Evolutionary conservation across 2,888 invertebrate species (phyloP), one percentile per base, ranked within the genome.

Genomic region (Drosophila anomelani): DNA sequence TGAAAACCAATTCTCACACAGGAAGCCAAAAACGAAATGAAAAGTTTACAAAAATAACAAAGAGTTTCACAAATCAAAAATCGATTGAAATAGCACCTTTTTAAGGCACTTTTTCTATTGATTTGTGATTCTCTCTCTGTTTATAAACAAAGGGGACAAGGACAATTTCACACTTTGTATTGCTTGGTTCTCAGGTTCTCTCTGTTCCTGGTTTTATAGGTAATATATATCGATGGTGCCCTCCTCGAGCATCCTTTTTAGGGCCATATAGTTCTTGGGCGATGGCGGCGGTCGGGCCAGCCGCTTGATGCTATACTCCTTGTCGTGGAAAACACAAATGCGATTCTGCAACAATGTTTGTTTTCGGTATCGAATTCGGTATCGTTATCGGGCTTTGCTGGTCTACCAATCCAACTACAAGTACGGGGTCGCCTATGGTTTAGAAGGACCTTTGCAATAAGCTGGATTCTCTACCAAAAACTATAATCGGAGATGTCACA

Each of bases 161-260:
- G 64, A 64, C 64, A 26, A 47, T 23, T 41, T 69, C 54, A 60
- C 67, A 63, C 62, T 55, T 36, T 49, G 34, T 29, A 17, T 23
- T 55, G 70, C 67, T 63, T 53, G 51, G 23, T 54, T 47, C 23
- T 53, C 51, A 10, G 51, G 36, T 53, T 51, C 34, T 53, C 51
- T 23, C 46, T n/a, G 26, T n/a, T 29, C 29, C 0, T 23, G 36
- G 15, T 9, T 17, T 90, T 79, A 91, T 58, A 92, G 81, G 86
- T 92, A 92, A 71, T 85, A 91, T 20, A 91, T 77, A 75, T 91
- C 89, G 69, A 92, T 69, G 51, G 64, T 83, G 60, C 91, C 91
- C 51, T 84, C 79, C 75, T 92, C 92, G 76, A 92, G 89, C 92
- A 92, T 91, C 61, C 88, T 82, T 70, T 91, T 91, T 38, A 92